Conservation (phyloP, 2,113 vertebrate species). For the Polyodon spathula region DNA sequence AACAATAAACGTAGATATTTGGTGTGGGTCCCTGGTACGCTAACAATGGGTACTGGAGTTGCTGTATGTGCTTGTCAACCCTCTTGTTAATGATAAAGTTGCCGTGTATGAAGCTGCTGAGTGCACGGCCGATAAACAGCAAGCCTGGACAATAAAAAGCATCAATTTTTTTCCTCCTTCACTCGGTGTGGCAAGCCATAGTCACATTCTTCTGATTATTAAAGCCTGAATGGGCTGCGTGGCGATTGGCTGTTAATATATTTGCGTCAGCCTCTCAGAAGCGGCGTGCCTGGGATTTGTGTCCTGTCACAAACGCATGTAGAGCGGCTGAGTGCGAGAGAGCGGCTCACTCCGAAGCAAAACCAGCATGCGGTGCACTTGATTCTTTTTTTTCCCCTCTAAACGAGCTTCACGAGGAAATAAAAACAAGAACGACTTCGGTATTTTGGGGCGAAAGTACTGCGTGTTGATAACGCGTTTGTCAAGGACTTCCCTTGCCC, state of each 20-base stretch:
- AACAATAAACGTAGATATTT: no score
- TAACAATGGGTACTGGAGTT: no score
- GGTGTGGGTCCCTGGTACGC: no score
- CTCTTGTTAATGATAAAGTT: no score
- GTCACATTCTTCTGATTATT: slow-evolving; percentile 58
- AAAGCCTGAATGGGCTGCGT: slow-evolving; percentile 58
- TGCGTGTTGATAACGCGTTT: neutral
- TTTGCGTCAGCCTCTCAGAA: slow-evolving; percentile 64
- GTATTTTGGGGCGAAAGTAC: slow-evolving; percentile 6
- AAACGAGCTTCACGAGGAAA: no score
- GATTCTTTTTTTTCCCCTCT: no score
- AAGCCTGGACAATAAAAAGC: no score
- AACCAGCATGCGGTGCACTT: no score
- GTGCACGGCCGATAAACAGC: no score
- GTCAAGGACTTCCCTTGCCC: slow-evolving; percentile 16
- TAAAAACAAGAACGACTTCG: neutral
- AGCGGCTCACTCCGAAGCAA: slow-evolving; percentile 18
- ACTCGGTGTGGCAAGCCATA: slow-evolving; percentile 27
- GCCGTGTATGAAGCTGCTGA: no score
- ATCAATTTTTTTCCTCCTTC: slow-evolving; percentile 30
- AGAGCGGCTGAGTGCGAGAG: slow-evolving; percentile 41
- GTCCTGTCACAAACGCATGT: slow-evolving; percentile 92
- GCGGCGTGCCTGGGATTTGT: slow-evolving; percentile 68
- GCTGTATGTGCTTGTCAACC: no score
- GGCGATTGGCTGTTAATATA: slow-evolving; percentile 61